These are phyloP conservation scores for Drosophila arizonae DNA, from an alignment of 1,140 invertebrate species.

Conservation along the genomic window DNA sequence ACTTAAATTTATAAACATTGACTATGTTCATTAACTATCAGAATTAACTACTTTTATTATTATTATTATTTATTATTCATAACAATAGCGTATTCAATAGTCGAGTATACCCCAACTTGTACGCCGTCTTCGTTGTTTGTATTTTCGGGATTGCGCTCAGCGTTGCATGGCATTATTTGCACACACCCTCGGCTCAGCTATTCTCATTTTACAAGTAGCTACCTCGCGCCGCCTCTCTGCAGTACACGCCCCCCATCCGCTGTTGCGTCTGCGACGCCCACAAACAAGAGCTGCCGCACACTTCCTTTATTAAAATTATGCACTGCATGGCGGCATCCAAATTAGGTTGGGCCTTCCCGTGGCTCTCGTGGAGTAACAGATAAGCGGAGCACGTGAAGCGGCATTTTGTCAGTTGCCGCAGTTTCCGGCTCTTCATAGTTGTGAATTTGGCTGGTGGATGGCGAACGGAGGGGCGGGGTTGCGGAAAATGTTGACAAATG, in stretches of 20 bases:
- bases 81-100: conserved; percentile 9
- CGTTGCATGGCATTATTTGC: conserved; percentile 61
- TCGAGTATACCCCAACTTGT: background rate
- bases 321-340: conserved; percentile 46
- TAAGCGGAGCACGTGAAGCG: conserved; percentile 45
- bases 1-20: too few relatives aligned
- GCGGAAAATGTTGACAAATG: conserved; percentile 43
- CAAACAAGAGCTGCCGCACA: conserved; percentile 15
- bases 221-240: background rate
- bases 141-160: conserved; percentile 51
- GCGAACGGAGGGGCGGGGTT: too few relatives aligned
- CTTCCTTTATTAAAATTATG: conserved; percentile 63
- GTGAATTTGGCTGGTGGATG: conserved; percentile 4
- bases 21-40: too few relatives aligned
- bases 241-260: background rate
- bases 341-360: conserved; percentile 42
- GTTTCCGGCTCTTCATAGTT: conserved; percentile 39
- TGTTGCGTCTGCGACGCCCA: background rate
- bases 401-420: conserved; percentile 57
- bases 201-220: conserved; percentile 14
- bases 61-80: too few relatives aligned
- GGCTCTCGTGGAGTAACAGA: conserved; percentile 13
- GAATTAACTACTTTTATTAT: too few relatives aligned
- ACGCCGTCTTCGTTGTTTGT: conserved; percentile 35
- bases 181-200: conserved; percentile 24